Evolutionary conservation across 2,888 invertebrate genomes (phyloP), one percentile per base, ranked within the genome.

Genomic region (Machimus rusticus): DNA sequence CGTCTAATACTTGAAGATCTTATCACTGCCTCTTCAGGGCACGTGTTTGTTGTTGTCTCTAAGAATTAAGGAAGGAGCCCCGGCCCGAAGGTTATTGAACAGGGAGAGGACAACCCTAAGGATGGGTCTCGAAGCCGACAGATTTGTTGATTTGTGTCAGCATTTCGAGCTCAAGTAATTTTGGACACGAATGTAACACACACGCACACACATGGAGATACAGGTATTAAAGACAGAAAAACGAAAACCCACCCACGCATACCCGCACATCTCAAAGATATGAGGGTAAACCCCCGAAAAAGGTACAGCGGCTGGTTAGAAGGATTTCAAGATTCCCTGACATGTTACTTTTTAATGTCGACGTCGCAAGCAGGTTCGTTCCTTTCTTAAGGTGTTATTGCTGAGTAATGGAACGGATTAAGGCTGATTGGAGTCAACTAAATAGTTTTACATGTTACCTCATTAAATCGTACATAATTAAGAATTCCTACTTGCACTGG

Each of bases 361-460:
- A 5, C 39, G 37, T 39, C 31, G n/a, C 39, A 39, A n/a, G 76
- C 76, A 14, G 37, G 76, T 37, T 76, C 12, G 39, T 12, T 6
- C 76, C 16, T 9, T 19, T 57, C 23, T n/a, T n/a, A 28, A 81
- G 57, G 57, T 82, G 57, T 37, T 82, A 82, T 82, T 82, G 55
- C 82, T 39, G 66, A 37, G 82, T 37, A 82, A 57, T 82, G 37
- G 37, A 82, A 57, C 37, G 2, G 82, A 82, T 82, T 82, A 82
- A 57, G 34, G 82, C 57, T 82, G 82, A 82, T 82, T 82, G 19
- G 37, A 82, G 82, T 82, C 82, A 82, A 82, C 82, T 57, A 57
- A 82, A 55, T 57, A 51, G 31, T 66, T 82, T 82, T 82, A 34
- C 66, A 82, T 39, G 66, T 66, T 82, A 16, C 28, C 37, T 23